These are phyloP conservation scores for Palythoa heliodiscus DNA, from an alignment of 92 coral and sea anemone species.

Conservation along the genomic window DNA sequence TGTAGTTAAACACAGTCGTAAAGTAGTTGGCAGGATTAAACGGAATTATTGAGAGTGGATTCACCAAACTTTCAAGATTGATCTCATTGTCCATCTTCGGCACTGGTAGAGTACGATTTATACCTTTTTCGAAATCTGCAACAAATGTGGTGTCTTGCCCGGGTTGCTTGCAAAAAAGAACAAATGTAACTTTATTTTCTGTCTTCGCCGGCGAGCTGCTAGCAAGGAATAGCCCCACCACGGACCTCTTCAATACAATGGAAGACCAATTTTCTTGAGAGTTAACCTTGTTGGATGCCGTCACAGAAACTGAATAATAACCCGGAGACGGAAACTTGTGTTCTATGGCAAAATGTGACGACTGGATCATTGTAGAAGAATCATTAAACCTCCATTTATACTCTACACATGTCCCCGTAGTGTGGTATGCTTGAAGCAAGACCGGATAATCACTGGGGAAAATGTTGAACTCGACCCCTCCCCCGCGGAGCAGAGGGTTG, in stretches of 20 bases:
- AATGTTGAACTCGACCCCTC: slow-evolving; percentile 51
- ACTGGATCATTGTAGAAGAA: background rate
- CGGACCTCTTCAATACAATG: slow-evolving; percentile 54
- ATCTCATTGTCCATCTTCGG: slow-evolving; percentile 25
- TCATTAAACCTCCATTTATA: slow-evolving; percentile 76
- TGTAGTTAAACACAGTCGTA: slow-evolving; percentile 56
- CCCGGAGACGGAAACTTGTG: slow-evolving; percentile 75
- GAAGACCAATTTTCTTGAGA: background rate
- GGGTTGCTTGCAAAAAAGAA: slow-evolving; percentile 71
- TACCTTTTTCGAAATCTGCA: slow-evolving; percentile 59
- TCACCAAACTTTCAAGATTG: slow-evolving; percentile 30
- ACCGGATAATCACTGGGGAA: slow-evolving; percentile 91
- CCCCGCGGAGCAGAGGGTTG: slow-evolving; percentile 49
- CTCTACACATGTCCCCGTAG: slow-evolving; percentile 68
- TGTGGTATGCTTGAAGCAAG: slow-evolving; percentile 47
- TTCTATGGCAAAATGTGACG: slow-evolving; percentile 23
- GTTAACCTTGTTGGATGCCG: slow-evolving; percentile 50
- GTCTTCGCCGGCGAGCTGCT: slow-evolving; percentile 68
- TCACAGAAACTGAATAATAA: slow-evolving; percentile 56
- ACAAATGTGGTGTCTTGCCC: slow-evolving; percentile 76
- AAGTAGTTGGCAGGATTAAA: slow-evolving; percentile 64
- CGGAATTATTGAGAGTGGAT: slow-evolving; percentile 60
- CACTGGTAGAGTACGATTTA: slow-evolving; percentile 8
- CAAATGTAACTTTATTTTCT: slow-evolving; percentile 60
- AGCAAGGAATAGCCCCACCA: slow-evolving; percentile 75